Base-by-base conservation (phyloP, 2,797 vertebrate genomes). In the Gila robusta region DNA sequence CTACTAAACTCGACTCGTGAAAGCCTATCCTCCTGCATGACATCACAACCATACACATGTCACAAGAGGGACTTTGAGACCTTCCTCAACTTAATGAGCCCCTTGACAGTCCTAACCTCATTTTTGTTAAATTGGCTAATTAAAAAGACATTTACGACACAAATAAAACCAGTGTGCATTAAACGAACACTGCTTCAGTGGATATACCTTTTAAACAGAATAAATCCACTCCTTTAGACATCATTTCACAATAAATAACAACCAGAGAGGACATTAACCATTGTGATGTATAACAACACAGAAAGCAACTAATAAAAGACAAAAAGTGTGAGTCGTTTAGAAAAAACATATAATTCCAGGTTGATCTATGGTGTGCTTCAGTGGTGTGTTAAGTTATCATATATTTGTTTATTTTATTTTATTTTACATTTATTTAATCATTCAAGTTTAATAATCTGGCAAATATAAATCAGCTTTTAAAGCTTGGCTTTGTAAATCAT, bases 101-200 rank as follows among this genome's bases (percentile, higher is more conserved):
- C 87, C 88, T 67, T 82, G 88, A 88, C 84, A 82, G 84, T 66
- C 84, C 72, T 88, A 88, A 90, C 83, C 89, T 91, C 88, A 88
- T 90, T 90, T 87, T 81, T 91, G 89, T 87, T 89, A 91, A 90
- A 89, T 81, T 88, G 82, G 28, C 86, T 91, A 90, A 91, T 91
- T 91, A 89, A 91, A 91, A 90, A 87, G 85, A 89, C 86, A 87
- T 87, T 90, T 88, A 88, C 79, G 89, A 87, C 87, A 87, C 86
- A 91, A 85, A 88, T 90, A 87, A 90, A 90, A 90, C 78, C 83
- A 84, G 79, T 84, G 79, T 83, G 89, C 87, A 89, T 88, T 87
- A 91, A 88, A 82, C 79, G 72, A 89, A 88, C 39, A 86, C 79
- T 77, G 88, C 86, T 87, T 85, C 85, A 83, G 69, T 79, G 85